Evolutionary conservation across 1,140 invertebrate species (phyloP), one percentile per base, ranked within the genome.

Genomic region (Tetragonula clypearis): DNA sequence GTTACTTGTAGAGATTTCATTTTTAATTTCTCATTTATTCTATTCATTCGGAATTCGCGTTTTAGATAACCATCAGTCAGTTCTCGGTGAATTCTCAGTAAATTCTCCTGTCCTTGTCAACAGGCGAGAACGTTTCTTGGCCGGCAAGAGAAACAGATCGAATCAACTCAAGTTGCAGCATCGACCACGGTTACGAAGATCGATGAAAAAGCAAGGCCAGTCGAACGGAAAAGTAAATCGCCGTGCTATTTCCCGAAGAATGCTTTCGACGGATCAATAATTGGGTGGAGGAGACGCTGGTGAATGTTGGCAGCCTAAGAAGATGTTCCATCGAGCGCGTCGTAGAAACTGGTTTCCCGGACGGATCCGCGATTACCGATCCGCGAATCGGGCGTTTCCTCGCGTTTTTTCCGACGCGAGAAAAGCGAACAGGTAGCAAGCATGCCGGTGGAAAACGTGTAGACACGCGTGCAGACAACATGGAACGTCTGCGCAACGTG

Each of bases 281-380:
- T 88, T 88, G 75, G 69, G 49, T 30, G 21, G 69, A 30, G 17
- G 65, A 85, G 69, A 56, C 11, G 53, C 19, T 65, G 41, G 17
- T 8, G 49, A 58, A 71, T 49, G n/a, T 6, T n/a, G 60, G 19
- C 14, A 62, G 53, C 21, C 41, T 73, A 85, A 88, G 87, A 88
- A 85, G 78, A 69, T 17, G 73, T 75, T 56, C 65, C 8, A 26
- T 49, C 17, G 26, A 66, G 58, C 62, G 78, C 11, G 53, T 30
- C 30, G 69, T 19, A 71, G 79, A 86, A 89, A 89, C 87, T 82
- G 87, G 87, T 89, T 88, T 35, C 62, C 30, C 76, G 81, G 55
- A 41, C 56, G 78, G 41, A 79, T 53, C 26, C 68, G 41, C 55
- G 66, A 71, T 55, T 69, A 71, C 19, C 35, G 35, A 26, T 49